phyloP scores from a whole-genome alignment of 2,113 vertebrate species.

The Micronycteris hirsuta region DNA sequence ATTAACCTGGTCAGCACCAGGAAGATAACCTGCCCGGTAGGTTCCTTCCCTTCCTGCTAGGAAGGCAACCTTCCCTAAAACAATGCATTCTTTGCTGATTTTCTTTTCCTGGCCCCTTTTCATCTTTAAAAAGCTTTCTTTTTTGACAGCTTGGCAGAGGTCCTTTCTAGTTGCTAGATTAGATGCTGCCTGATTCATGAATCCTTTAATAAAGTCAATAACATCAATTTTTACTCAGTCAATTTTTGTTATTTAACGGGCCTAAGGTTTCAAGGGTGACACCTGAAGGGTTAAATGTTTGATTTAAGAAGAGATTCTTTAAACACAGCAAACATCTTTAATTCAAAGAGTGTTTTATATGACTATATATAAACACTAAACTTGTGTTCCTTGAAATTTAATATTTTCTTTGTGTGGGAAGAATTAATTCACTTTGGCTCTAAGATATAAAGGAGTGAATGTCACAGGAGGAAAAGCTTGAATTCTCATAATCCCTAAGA shows the following conservation, averaged over 20 bases:
- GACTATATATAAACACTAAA: conserved; percentile 48
- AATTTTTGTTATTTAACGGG: background rate
- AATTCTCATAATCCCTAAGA: conserved; percentile 71
- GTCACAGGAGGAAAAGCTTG: conserved; percentile 71
- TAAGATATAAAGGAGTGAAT: conserved; percentile 69
- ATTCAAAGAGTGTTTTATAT: conserved; percentile 11
- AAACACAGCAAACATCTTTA: conserved; percentile 42
- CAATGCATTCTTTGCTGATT: background rate
- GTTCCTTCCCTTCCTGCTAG: background rate
- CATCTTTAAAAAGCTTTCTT: background rate
- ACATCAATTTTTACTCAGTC: background rate
- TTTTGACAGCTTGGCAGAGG: background rate
- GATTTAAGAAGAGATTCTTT: conserved; percentile 55
- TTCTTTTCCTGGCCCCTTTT: background rate
- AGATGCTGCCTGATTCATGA: background rate
- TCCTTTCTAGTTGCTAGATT: background rate
- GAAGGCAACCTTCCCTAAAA: background rate
- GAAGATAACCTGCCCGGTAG: background rate
- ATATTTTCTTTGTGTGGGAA: conserved; percentile 70
- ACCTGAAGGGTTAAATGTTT: conserved; percentile 53
- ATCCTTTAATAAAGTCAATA: background rate
- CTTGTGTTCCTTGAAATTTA: conserved; percentile 68
- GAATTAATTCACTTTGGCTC: conserved; percentile 77
- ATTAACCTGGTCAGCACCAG: background rate
- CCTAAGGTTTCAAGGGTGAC: background rate